Percentiles rank a stretch among this genome's conserved stretches.
These are phyloP conservation scores for Falco cherrug DNA, from an alignment of 2,797 vertebrate genomes.

Conservation along the genomic window DNA sequence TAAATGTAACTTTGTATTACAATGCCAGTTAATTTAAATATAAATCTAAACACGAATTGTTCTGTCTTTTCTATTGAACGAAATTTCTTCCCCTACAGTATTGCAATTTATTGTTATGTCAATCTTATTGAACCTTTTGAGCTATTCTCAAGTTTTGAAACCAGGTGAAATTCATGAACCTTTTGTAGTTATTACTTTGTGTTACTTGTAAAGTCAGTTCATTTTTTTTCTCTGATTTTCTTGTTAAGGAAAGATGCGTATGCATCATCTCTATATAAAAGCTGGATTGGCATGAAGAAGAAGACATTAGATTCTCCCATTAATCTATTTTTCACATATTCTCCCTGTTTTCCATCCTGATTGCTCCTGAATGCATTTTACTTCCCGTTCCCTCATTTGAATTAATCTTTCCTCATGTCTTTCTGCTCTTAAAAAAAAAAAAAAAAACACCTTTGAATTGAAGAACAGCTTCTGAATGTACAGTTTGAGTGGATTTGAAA, in stretches of 20 bases:
- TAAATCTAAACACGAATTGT: slow-evolving; percentile 24
- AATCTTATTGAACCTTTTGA: slow-evolving; percentile 1
- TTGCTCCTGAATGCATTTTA: background rate
- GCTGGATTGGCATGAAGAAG: background rate
- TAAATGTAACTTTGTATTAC: background rate
- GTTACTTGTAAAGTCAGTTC: background rate
- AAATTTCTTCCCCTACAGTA: background rate
- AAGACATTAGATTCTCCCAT: background rate
- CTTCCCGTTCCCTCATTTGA: background rate
- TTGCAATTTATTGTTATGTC: slow-evolving; percentile 2
- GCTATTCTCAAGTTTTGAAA: slow-evolving; percentile 16
- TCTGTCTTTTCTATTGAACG: background rate
- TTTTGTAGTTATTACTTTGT: background rate
- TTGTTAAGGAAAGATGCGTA: background rate
- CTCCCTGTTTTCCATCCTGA: background rate
- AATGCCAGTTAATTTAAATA: slow-evolving; percentile 12
- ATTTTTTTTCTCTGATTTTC: background rate
- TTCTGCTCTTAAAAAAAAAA: background rate
- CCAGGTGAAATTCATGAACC: background rate
- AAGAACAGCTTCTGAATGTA: background rate
- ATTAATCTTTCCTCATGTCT: background rate
- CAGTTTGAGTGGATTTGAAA: background rate
- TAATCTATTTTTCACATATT: background rate
- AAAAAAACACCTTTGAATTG: background rate
- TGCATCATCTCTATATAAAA: background rate